phyloP scores from a whole-genome alignment of 2,888 invertebrate genomes.

The Harpalus rufipes region DNA sequence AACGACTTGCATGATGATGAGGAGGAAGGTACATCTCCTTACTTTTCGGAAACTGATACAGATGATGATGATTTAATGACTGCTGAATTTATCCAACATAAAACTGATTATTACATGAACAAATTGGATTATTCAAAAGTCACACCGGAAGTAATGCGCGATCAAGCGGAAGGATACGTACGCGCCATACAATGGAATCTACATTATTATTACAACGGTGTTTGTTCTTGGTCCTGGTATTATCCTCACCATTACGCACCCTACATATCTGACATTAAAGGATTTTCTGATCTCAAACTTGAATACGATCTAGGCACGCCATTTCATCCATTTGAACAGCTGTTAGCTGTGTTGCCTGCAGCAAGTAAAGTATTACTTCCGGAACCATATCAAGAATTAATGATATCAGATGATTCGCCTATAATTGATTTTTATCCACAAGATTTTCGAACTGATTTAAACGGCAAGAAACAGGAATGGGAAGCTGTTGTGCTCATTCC shows the following conservation, averaged over 20 bases:
- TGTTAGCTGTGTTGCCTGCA: conserved; percentile 92
- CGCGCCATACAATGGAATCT: conserved; percentile 98
- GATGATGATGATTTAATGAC: conserved; percentile 80
- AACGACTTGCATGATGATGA: conserved; percentile 70
- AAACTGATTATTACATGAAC: conserved; percentile 94
- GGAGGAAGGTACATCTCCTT: conserved; percentile 77
- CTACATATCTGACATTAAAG: conserved; percentile 94
- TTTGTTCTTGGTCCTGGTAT: conserved; percentile 98
- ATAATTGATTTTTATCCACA: conserved; percentile 94
- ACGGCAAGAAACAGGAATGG: conserved; percentile 98
- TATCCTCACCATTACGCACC: conserved; percentile 99
- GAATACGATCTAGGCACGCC: conserved; percentile 91
- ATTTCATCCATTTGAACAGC: conserved; percentile 95
- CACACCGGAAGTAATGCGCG: conserved; percentile 87
- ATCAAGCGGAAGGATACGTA: conserved; percentile 93
- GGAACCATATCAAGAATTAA: conserved; percentile 86
- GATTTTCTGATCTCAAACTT: conserved; percentile 85
- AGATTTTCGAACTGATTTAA: conserved; percentile 95
- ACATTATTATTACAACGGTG: conserved; percentile 97
- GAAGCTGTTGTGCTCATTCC: conserved; percentile 96
- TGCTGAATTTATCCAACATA: conserved; percentile 90
- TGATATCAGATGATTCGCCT: conserved; percentile 87
- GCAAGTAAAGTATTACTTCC: conserved; percentile 91
- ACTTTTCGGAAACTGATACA: conserved; percentile 73
- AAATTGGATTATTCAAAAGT: conserved; percentile 91